Conservation (phyloP, 2,113 vertebrate species). For the Podocnemis expansa region DNA sequence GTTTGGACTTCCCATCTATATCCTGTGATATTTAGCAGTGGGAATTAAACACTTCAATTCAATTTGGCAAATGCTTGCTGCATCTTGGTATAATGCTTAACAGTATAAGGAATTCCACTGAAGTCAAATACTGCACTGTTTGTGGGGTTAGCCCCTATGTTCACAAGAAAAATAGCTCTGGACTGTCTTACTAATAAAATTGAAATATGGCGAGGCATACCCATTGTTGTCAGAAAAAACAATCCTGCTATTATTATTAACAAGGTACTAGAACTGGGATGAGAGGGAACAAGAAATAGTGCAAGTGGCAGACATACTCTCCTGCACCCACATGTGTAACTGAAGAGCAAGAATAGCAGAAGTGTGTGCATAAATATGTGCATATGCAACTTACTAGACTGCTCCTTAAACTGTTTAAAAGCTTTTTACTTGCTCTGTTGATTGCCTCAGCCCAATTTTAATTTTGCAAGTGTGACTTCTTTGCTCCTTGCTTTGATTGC, state of each 20-base stretch:
- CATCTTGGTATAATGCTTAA: not conserved
- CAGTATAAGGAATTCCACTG: not conserved
- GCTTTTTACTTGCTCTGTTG: constrained; percentile 53
- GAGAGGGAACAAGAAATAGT: not conserved
- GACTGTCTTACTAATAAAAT: not conserved
- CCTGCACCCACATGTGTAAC: not conserved
- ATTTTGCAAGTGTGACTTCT: constrained; percentile 33
- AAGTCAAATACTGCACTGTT: not conserved
- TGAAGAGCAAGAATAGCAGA: not conserved
- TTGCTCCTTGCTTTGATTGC: constrained; percentile 63
- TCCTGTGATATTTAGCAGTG: not conserved
- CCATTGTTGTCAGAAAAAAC: not conserved
- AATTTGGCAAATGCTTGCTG: not conserved
- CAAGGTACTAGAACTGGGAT: not conserved
- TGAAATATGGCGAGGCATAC: not conserved
- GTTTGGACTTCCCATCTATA: not conserved
- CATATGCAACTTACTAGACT: fast-evolving
- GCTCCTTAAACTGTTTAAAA: constrained; percentile 41
- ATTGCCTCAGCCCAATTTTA: constrained; percentile 59
- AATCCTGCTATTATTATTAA: not conserved
- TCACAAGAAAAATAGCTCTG: not conserved
- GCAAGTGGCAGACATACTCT: not conserved
- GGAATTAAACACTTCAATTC: not conserved
- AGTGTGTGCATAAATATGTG: not conserved
- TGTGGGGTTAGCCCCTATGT: not conserved